These are phyloP conservation scores for Poecilia wingei DNA, from an alignment of 2,797 vertebrate genomes.

Conservation along the genomic window DNA sequence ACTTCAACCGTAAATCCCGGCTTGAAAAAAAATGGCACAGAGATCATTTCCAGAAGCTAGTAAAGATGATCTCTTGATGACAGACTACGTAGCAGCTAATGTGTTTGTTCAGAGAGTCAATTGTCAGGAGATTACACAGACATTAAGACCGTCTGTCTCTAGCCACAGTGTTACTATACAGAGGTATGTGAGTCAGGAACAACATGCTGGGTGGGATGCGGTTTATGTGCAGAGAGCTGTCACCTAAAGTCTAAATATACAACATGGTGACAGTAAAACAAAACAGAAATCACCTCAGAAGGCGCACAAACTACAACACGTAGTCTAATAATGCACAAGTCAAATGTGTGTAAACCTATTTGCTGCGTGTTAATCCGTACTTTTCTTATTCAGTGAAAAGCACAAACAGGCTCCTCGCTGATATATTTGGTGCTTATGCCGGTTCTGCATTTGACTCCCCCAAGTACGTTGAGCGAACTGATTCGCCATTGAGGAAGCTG, in stretches of 20 bases:
- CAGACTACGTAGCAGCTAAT: constrained; percentile 45
- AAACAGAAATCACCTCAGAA: constrained; percentile 14
- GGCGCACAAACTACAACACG: constrained; percentile 3
- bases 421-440: constrained; percentile 14
- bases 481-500: constrained; percentile 19
- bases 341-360: constrained; percentile 19
- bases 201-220: constrained; percentile 39
- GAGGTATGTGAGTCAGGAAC: constrained; percentile 42
- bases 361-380: constrained; percentile 26
- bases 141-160: constrained; percentile 24
- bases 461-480: constrained; percentile 23
- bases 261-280: constrained; percentile 33
- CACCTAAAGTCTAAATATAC: constrained; percentile 40
- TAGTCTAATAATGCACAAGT: constrained; percentile 1
- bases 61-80: constrained; percentile 46
- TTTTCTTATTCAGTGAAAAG: constrained; percentile 28
- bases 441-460: constrained; percentile 7
- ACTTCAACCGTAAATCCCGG: constrained; percentile 8
- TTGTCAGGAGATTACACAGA: constrained; percentile 43
- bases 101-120: constrained; percentile 64
- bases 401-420: constrained; percentile 11
- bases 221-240: constrained; percentile 56
- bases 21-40: constrained; percentile 8
- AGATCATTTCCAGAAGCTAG: constrained; percentile 41
- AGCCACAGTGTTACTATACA: constrained; percentile 31